These are phyloP conservation scores for Ophraella communa DNA, from an alignment of 2,888 invertebrate species.

Conservation along the genomic window DNA sequence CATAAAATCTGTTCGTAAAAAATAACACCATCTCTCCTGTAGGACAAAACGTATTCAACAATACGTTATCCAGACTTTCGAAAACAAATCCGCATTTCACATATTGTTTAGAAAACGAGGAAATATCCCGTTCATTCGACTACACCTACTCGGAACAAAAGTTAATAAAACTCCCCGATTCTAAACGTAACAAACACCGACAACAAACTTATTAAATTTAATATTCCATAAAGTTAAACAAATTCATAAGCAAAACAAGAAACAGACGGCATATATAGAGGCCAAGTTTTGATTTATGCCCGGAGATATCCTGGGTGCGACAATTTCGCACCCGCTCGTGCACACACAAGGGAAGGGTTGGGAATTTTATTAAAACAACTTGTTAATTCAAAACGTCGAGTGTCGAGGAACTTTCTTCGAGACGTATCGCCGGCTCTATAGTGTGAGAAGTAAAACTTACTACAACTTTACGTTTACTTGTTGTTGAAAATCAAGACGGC, in stretches of 20 bases:
- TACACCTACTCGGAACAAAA: background rate
- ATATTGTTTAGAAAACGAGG: background rate
- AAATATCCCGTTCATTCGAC: background rate
- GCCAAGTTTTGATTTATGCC: conserved; percentile 60
- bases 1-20: too few species aligned
- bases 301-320: conserved; percentile 52
- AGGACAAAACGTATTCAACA: too few species aligned
- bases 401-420: conserved; percentile 54
- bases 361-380: conserved; percentile 61
- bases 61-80: too few species aligned
- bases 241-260: conserved; percentile 52
- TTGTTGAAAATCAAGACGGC: conserved; percentile 46
- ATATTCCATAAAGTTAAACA: conserved; percentile 52
- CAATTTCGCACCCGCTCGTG: conserved; percentile 47
- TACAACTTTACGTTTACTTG: conserved; percentile 54
- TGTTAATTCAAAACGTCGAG: conserved; percentile 60
- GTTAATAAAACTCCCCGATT: conserved; percentile 24
- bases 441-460: conserved; percentile 54
- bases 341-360: conserved; percentile 56
- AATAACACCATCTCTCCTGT: too few species aligned
- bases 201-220: conserved; percentile 49
- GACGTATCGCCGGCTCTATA: conserved; percentile 48
- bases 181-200: conserved; percentile 36
- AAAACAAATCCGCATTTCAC: background rate
- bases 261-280: conserved; percentile 47